Conservation (phyloP, 2,888 invertebrate genomes). For the Ochlodes sylvanus region DNA sequence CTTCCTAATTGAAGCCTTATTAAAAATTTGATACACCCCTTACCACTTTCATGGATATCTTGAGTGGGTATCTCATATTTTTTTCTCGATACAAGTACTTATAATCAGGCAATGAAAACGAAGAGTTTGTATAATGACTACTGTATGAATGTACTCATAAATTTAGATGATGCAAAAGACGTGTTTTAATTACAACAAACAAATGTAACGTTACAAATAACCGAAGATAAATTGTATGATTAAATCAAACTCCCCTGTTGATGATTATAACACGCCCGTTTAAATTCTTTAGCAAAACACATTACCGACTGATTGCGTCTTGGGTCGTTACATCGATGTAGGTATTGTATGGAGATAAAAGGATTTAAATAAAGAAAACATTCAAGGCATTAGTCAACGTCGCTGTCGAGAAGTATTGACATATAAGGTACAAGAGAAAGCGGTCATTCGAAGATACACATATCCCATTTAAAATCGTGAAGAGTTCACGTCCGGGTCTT, state of each 20-base stretch:
- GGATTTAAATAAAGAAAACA: conserved; percentile 34
- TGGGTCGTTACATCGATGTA: conserved; percentile 25
- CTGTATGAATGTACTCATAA: too few species aligned
- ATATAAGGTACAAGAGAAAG: conserved; percentile 35
- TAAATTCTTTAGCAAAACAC: conserved; percentile 21
- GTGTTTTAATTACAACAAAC: conserved; percentile 1
- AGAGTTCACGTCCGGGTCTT: conserved; percentile 24
- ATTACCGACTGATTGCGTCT: conserved; percentile 24
- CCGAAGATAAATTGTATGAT: conserved; percentile 15
- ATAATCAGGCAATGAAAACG: too few species aligned
- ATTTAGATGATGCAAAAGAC: not conserved
- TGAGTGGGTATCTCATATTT: too few species aligned
- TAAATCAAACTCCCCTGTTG: conserved; percentile 21
- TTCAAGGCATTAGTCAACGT: conserved; percentile 30
- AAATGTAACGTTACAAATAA: not conserved
- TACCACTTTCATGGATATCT: too few species aligned
- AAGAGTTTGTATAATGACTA: too few species aligned
- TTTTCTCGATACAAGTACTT: too few species aligned
- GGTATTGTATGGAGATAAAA: conserved; percentile 37
- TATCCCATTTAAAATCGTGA: conserved; percentile 24
- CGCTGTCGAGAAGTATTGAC: conserved; percentile 3
- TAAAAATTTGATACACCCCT: too few species aligned
- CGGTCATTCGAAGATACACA: conserved; percentile 15
- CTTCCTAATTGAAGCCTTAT: too few species aligned
- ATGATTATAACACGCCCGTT: conserved; percentile 25